phyloP scores from a whole-genome alignment of 2,888 invertebrate species.

The Idaea biselata region DNA sequence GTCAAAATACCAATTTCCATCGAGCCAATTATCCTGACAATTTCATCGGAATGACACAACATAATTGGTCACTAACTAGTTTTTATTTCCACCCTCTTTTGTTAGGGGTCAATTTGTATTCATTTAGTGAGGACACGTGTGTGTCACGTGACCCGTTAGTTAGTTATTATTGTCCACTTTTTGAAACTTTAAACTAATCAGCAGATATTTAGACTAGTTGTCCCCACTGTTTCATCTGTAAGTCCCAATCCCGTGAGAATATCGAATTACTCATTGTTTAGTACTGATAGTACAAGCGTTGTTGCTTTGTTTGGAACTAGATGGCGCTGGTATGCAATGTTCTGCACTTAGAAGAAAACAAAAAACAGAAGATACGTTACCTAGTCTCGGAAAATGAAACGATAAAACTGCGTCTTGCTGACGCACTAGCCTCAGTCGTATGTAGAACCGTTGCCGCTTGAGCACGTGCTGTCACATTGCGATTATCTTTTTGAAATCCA shows the following conservation, averaged over 20 bases:
- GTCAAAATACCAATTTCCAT: constrained; percentile 5
- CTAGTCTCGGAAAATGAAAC: no score
- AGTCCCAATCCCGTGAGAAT: neutral
- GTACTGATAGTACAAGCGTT: no score
- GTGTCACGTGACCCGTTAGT: constrained; percentile 35
- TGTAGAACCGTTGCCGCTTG: no score
- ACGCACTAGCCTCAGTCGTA: no score
- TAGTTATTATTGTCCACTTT: constrained; percentile 31
- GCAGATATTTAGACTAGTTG: constrained; percentile 15
- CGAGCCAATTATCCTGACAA: constrained; percentile 26
- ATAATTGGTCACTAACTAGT: constrained; percentile 30
- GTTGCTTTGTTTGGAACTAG: no score
- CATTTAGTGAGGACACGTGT: constrained; percentile 32
- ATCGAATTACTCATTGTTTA: neutral
- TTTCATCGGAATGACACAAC: constrained; percentile 23
- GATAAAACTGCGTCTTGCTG: no score
- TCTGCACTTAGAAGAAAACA: no score
- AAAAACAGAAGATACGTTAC: no score
- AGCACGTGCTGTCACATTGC: no score
- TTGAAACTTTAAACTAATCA: constrained; percentile 13
- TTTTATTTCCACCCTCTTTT: constrained; percentile 26
- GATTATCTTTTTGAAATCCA: no score
- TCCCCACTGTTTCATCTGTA: neutral
- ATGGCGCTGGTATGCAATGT: no score
- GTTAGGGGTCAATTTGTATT: constrained; percentile 22